phyloP scores from a whole-genome alignment of 1,140 invertebrate genomes.

The Drosophila nigrodunni region DNA sequence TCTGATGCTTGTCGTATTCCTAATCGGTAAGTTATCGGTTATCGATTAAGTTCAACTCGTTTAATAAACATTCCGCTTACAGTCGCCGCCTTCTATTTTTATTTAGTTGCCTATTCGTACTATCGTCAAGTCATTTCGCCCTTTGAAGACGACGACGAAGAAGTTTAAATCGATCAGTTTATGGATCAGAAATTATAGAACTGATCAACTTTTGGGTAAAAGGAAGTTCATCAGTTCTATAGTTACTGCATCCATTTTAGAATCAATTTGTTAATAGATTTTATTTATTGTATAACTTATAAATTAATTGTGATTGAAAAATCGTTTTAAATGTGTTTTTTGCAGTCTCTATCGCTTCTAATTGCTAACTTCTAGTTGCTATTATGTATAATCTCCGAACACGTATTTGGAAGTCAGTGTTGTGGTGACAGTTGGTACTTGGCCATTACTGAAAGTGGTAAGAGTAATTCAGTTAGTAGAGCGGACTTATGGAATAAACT shows the following conservation, averaged over 20 bases:
- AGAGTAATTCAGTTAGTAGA: background rate
- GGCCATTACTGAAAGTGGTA: conserved; percentile 55
- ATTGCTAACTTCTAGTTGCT: background rate
- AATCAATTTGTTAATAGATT: background rate
- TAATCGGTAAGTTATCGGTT: conserved; percentile 36
- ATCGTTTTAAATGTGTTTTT: background rate
- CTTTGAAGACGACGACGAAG: background rate
- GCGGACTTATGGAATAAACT: background rate
- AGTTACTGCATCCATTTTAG: conserved; percentile 1
- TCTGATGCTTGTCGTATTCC: background rate
- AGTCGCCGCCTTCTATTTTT: conserved; percentile 47
- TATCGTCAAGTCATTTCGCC: background rate
- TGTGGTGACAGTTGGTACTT: conserved; percentile 79
- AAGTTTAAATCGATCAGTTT: conserved; percentile 9
- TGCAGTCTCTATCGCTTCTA: conserved; percentile 43
- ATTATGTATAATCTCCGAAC: conserved; percentile 71
- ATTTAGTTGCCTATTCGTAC: conserved; percentile 56
- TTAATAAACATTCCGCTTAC: background rate
- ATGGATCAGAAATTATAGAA: background rate
- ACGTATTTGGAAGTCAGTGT: conserved; percentile 71
- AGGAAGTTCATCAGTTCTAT: background rate
- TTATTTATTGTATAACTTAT: conserved; percentile 5
- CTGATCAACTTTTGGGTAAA: background rate
- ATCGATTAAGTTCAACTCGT: background rate
- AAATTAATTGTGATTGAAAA: conserved; percentile 1